A percentile compares a stretch with the other conserved stretches of the same genome.
These are phyloP conservation scores for Drosophila rellima DNA, from an alignment of 2,888 invertebrate genomes.

Conservation along the genomic window DNA sequence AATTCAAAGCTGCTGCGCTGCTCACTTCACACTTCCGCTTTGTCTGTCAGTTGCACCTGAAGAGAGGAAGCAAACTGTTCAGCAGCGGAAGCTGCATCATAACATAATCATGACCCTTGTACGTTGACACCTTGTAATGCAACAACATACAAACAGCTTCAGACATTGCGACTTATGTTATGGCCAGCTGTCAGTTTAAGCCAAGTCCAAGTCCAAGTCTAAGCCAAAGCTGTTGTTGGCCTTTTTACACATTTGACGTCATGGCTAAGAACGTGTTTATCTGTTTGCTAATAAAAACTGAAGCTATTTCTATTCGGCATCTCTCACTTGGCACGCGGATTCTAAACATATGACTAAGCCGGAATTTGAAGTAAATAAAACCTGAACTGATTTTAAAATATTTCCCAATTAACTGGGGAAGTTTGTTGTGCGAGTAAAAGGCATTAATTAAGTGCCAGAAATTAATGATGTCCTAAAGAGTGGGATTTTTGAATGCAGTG, in stretches of 20 bases:
- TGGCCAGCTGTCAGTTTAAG: constrained; percentile 26
- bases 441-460: constrained; percentile 2
- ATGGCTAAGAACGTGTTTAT: constrained; percentile 47
- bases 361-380: constrained; percentile 33
- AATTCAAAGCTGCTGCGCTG: constrained; percentile 48
- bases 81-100: constrained; percentile 36
- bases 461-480: too few species aligned
- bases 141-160: constrained; percentile 12
- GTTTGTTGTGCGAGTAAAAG: constrained; percentile 18
- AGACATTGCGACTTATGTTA: constrained; percentile 5
- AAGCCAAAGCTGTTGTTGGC: constrained; percentile 19
- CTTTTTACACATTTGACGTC: constrained; percentile 44
- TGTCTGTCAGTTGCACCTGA: constrained; percentile 44
- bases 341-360: constrained; percentile 50
- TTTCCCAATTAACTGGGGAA: constrained; percentile 45
- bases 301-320: constrained; percentile 30
- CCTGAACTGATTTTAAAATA: constrained; percentile 14
- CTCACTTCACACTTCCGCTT: constrained; percentile 52
- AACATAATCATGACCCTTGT: constrained; percentile 40
- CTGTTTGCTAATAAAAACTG: constrained; percentile 9
- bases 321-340: constrained; percentile 17
- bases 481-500: too few species aligned
- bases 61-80: constrained; percentile 28
- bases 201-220: neutral
- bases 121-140: constrained; percentile 41